Percentiles rank a stretch among this genome's conserved stretches.
phyloP scores from a whole-genome alignment of 2,113 vertebrate species.

The Tupaia chinensis region DNA sequence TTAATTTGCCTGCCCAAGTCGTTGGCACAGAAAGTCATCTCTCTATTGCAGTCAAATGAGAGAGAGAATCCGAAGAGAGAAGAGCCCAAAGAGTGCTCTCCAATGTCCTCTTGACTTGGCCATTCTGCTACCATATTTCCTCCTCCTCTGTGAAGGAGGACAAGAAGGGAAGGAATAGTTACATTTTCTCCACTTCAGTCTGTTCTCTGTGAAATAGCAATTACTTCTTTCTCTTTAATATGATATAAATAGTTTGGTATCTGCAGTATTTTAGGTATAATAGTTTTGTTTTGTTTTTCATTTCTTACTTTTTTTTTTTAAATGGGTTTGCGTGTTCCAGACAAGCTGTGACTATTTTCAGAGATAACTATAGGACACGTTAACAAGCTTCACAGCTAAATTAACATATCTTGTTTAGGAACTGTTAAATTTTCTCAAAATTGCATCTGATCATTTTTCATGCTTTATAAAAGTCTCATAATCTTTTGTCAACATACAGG shows the following conservation, averaged over 20 bases:
- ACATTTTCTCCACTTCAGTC: neutral
- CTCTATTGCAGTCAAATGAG: neutral
- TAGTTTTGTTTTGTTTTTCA: neutral
- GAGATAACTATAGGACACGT: neutral
- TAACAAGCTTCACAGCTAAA: neutral
- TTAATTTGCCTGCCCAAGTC: neutral
- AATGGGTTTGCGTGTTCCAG: neutral
- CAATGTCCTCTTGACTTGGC: neutral
- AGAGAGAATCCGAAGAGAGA: neutral
- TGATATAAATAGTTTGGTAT: neutral
- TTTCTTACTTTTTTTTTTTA: neutral
- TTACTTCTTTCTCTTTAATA: neutral
- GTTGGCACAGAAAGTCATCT: neutral
- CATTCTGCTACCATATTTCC: neutral
- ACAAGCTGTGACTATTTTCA: conserved; percentile 34
- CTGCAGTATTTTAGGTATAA: neutral
- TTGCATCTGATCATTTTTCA: neutral
- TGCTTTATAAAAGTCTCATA: neutral
- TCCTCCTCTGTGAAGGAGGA: neutral
- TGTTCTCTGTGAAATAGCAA: neutral
- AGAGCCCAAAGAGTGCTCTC: neutral
- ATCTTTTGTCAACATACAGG: neutral
- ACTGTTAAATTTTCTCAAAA: neutral
- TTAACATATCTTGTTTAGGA: neutral
- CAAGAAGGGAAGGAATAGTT: neutral